Evolutionary conservation across 2,113 vertebrate species (phyloP).

Genomic region (Vidua chalybeata): DNA sequence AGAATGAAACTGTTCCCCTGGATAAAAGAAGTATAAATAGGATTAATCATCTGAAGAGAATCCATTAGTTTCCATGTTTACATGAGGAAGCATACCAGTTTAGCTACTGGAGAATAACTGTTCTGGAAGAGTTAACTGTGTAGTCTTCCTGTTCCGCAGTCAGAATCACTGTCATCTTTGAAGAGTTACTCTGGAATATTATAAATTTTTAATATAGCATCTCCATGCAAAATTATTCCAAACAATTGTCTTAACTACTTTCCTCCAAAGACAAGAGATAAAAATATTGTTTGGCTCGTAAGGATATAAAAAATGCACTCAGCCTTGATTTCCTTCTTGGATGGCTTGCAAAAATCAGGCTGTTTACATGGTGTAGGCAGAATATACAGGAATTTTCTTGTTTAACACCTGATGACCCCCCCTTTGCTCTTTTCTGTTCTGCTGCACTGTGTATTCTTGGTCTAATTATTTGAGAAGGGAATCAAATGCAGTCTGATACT

Average conservation of each 20-base stretch:
- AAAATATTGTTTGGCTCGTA: not conserved
- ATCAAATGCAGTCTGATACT: not conserved
- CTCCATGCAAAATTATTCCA: not conserved
- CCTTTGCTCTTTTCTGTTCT: conserved; percentile 8
- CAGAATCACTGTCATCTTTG: not conserved
- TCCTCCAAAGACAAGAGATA: not conserved
- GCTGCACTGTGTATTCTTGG: not conserved
- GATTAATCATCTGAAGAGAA: not conserved
- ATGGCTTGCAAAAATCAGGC: not conserved
- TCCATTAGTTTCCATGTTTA: not conserved
- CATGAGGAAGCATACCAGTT: not conserved
- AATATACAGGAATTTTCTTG: not conserved
- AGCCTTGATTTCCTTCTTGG: not conserved
- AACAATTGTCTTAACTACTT: not conserved
- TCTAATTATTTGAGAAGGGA: conserved; percentile 13
- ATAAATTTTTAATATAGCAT: not conserved
- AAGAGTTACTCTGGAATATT: not conserved
- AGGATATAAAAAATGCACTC: not conserved
- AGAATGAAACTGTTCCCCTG: not conserved
- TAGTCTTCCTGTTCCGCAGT: not conserved
- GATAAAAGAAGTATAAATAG: not conserved
- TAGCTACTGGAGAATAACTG: not conserved
- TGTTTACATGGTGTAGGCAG: not conserved
- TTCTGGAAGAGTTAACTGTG: not conserved
- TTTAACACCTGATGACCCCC: not conserved